phyloP scores from a whole-genome alignment of 2,113 vertebrate species.

The Crotalus horridus region DNA sequence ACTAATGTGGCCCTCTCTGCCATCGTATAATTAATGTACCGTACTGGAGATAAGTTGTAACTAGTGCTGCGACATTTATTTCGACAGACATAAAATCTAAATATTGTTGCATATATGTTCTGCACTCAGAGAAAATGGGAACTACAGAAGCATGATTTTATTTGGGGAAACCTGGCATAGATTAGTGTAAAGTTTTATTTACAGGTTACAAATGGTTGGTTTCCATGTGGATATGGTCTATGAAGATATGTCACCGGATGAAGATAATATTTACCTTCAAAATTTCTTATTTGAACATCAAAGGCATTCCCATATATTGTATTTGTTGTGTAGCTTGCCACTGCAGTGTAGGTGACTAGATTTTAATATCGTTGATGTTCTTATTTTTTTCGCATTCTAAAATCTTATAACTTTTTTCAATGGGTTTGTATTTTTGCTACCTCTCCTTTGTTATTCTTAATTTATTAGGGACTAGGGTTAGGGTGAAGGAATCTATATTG shows the following conservation, averaged over 20 bases:
- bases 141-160: background rate
- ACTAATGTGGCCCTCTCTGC: background rate
- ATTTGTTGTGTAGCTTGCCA: background rate
- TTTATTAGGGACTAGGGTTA: background rate
- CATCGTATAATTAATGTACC: background rate
- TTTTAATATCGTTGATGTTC: background rate
- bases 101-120: background rate
- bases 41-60: background rate
- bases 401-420: background rate
- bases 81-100: background rate
- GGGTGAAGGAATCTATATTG: background rate
- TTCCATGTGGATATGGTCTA: background rate
- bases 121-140: background rate
- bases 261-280: background rate
- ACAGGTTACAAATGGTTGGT: background rate
- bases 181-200: background rate
- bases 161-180: background rate
- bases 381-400: background rate
- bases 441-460: background rate
- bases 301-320: background rate
- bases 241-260: background rate
- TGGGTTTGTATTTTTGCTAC: background rate
- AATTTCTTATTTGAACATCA: background rate
- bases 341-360: background rate
- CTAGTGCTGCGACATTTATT: background rate